Base-by-base conservation (phyloP, 2,113 vertebrate species). In the Lichenostomus cassidix region DNA sequence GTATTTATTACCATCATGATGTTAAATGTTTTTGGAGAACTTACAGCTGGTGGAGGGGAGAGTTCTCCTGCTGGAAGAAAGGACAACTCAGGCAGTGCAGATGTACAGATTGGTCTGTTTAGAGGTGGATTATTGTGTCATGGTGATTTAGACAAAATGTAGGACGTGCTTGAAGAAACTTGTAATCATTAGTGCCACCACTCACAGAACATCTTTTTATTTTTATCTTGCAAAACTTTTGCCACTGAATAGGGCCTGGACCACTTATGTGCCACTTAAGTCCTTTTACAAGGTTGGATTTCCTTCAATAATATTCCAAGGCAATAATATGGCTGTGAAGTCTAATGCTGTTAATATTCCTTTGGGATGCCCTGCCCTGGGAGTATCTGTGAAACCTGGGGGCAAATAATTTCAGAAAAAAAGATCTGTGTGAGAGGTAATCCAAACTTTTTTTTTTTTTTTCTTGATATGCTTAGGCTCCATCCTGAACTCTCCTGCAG, bases 401-500 rank as follows among this genome's bases (percentile, higher is more conserved):
- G 11, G 39, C n/a, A 84, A 95, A 75, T 83, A 35, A n/a, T 65
- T 84, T 83, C 39, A 69, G 92, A 20, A 81, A 56, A 70, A 41
- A 76, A 68, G 5, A 11, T 73, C 23, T 44, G 24, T 52, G 37
- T 39, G 42, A 96, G 33, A 76, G 19, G 60, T 46, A 84, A 83
- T 63, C 35, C 74, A 70, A 94, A 86, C 19, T 6, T 46, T 58
- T 86, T 74, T 83, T n/a, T n/a, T n/a, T 44, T 78, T 52, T 55
- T 14, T 13, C 75, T 67, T 76, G 80, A 83, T 92, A 71, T 74
- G 7, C 41, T 70, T 29, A 78, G 59, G 12, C 33, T 87, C 62
- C 84, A 56, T 60, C 90, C 69, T 77, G 85, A 96, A 76, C 77
- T 73, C 75, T 93, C 15, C 81, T 90, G 60, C 58, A 80, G 88